phyloP scores from a whole-genome alignment of 2,797 vertebrate species.

The Coracias cyanogaster region DNA sequence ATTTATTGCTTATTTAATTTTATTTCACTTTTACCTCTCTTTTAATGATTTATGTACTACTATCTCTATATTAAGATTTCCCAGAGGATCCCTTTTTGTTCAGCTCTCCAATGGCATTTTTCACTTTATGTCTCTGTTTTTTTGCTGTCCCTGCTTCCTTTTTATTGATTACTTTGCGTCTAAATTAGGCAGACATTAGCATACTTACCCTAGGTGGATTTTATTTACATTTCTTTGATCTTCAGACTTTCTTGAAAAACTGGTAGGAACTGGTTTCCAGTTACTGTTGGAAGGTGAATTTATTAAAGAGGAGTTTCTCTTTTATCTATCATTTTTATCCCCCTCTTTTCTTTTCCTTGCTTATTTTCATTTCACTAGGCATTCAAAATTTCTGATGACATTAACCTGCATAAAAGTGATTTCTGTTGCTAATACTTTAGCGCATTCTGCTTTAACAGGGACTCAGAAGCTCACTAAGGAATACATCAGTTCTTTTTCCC shows the following conservation, averaged over 20 bases:
- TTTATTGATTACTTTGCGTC: conserved; percentile 43
- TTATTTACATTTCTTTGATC: conserved; percentile 59
- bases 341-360: not conserved
- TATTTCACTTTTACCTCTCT: not conserved
- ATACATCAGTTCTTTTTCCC: not conserved
- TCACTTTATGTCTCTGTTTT: not conserved
- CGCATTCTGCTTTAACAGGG: not conserved
- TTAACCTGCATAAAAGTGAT: conserved; percentile 9
- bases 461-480: not conserved
- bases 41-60: not conserved
- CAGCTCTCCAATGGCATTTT: not conserved
- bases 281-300: conserved; percentile 7
- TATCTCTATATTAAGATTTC: not conserved
- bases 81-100: not conserved
- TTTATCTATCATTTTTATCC: not conserved
- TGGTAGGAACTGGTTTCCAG: conserved; percentile 49
- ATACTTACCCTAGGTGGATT: conserved; percentile 4
- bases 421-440: not conserved
- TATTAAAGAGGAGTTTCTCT: not conserved
- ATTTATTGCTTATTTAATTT: not conserved
- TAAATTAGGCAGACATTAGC: conserved; percentile 6
- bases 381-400: not conserved
- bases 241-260: conserved; percentile 15
- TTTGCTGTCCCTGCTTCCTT: not conserved
- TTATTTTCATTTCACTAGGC: conserved; percentile 3